Conservation (phyloP, 1,140 invertebrate genomes). For the Berghia stephanieae region DNA sequence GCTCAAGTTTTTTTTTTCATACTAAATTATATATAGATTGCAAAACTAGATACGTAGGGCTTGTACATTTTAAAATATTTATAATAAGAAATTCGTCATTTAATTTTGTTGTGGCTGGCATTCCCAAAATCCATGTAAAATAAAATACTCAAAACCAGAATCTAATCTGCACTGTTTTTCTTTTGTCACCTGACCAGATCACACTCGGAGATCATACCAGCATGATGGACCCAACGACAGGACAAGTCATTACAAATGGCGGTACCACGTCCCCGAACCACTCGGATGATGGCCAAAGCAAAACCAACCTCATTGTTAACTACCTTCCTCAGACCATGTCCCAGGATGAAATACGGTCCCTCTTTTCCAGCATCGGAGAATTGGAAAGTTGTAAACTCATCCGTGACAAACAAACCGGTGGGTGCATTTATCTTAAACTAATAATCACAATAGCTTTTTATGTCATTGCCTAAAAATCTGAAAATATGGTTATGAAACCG, state of each 20-base stretch:
- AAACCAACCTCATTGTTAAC: constrained; percentile 98
- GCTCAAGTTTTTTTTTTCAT: no score
- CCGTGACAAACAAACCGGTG: constrained; percentile 96
- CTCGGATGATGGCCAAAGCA: constrained; percentile 81
- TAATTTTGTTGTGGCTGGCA: no score
- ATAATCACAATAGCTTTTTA: no score
- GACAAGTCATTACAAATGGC: constrained; percentile 44
- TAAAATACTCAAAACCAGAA: no score
- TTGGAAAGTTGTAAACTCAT: constrained; percentile 99
- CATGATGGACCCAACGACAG: constrained; percentile 44
- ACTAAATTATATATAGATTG: no score
- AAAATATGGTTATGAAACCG: no score
- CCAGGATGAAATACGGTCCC: constrained; percentile 96
- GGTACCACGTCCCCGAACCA: constrained; percentile 55
- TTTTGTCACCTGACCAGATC: constrained; percentile 43
- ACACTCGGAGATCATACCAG: constrained; percentile 46
- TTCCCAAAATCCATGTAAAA: no score
- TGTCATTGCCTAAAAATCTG: no score
- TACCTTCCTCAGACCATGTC: constrained; percentile 99
- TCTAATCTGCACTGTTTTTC: no score
- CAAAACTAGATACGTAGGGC: no score
- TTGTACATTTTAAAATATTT: no score
- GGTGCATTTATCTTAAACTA: constrained; percentile 43
- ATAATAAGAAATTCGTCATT: no score
- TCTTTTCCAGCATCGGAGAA: constrained; percentile 98